Conservation (phyloP, 2,888 invertebrate species). For the Melanargia galathea region DNA sequence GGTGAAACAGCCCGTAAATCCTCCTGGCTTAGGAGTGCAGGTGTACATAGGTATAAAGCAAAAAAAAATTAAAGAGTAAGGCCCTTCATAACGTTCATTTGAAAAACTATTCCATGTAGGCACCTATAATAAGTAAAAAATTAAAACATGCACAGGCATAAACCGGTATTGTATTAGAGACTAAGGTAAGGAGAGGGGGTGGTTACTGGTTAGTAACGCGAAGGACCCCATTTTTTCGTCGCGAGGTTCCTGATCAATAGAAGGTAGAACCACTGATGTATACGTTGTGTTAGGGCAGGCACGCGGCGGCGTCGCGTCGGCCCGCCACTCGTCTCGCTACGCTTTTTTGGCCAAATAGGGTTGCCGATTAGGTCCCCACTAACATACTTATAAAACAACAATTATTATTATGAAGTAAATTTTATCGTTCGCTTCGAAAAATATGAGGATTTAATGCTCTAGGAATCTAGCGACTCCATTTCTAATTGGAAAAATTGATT, state of each 20-base stretch:
- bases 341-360: slow-evolving; percentile 67
- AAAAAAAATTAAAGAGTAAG: too few relatives aligned
- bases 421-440: background rate
- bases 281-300: slow-evolving; percentile 78
- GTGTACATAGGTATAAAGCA: too few relatives aligned
- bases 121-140: slow-evolving; percentile 11
- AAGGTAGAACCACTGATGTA: slow-evolving; percentile 40
- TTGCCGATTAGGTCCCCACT: slow-evolving; percentile 48
- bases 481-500: too few relatives aligned
- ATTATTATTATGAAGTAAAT: slow-evolving; percentile 2
- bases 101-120: background rate
- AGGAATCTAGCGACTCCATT: too few relatives aligned
- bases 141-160: slow-evolving; percentile 10
- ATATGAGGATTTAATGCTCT: too few relatives aligned
- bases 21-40: too few relatives aligned
- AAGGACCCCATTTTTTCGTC: slow-evolving; percentile 36
- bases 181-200: slow-evolving; percentile 30
- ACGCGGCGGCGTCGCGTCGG: slow-evolving; percentile 61
- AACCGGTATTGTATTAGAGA: slow-evolving; percentile 25
- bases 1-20: too few relatives aligned
- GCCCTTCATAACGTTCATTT: too few relatives aligned
- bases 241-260: slow-evolving; percentile 36
- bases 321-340: slow-evolving; percentile 54
- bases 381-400: slow-evolving; percentile 27
- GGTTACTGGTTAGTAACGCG: slow-evolving; percentile 35